phyloP scores from a whole-genome alignment of 2,888 invertebrate genomes.

The Tupiocoris notatus region DNA sequence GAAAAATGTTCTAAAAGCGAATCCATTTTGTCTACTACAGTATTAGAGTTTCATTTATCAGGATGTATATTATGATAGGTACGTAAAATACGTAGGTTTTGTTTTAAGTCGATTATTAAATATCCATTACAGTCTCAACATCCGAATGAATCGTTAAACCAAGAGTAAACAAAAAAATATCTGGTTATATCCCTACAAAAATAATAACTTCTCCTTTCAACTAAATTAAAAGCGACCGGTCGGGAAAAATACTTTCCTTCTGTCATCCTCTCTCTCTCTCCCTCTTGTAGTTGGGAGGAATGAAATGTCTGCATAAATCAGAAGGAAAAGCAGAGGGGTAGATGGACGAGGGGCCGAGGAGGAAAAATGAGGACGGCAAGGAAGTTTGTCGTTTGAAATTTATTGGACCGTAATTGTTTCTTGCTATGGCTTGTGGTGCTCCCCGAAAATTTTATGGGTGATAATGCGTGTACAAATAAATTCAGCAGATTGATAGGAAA shows the following conservation, averaged over 20 bases:
- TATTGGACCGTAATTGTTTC: slow-evolving; percentile 12
- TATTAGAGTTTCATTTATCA: too few species aligned
- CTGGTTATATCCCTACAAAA: not conserved
- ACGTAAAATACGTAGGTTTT: too few species aligned
- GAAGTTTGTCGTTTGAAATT: slow-evolving; percentile 12
- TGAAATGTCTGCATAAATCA: slow-evolving; percentile 6
- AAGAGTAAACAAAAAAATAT: too few species aligned
- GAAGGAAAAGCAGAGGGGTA: not conserved
- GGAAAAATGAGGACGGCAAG: not conserved
- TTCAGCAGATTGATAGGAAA: too few species aligned
- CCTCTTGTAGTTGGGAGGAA: not conserved
- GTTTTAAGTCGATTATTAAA: too few species aligned
- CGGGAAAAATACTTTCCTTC: not conserved
- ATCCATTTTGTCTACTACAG: too few species aligned
- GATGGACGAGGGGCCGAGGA: not conserved
- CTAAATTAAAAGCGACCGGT: not conserved
- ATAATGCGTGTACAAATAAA: too few species aligned
- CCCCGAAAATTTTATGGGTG: too few species aligned
- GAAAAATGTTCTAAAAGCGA: too few species aligned
- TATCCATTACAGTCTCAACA: too few species aligned
- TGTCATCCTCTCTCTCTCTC: not conserved
- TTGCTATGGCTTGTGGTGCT: not conserved
- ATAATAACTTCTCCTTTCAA: not conserved
- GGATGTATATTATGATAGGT: too few species aligned
- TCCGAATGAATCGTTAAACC: too few species aligned